phyloP scores from a whole-genome alignment of 1,140 invertebrate species.

The Zaprionus capensis region DNA sequence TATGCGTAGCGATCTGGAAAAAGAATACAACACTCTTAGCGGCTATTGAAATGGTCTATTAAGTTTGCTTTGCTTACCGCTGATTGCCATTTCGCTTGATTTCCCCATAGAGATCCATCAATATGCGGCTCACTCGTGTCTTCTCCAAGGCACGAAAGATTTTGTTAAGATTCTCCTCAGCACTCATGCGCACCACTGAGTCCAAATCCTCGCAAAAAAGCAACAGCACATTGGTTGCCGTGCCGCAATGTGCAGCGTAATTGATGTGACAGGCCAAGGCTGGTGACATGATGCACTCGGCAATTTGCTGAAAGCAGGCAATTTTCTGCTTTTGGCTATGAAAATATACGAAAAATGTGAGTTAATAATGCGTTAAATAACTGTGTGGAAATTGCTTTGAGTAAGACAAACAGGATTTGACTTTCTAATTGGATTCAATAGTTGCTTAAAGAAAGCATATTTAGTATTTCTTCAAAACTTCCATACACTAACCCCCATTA shows the following conservation, averaged over 20 bases:
- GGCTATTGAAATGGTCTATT: neutral
- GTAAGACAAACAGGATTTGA: neutral
- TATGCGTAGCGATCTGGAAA: constrained; percentile 87
- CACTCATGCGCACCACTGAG: constrained; percentile 91
- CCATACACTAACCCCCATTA: too few species aligned
- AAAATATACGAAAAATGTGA: constrained; percentile 42
- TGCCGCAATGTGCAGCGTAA: constrained; percentile 88
- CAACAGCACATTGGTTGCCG: constrained; percentile 90
- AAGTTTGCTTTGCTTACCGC: constrained; percentile 41
- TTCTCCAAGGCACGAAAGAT: constrained; percentile 88
- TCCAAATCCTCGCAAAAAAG: constrained; percentile 90
- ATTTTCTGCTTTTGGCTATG: constrained; percentile 90
- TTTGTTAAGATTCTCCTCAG: constrained; percentile 92
- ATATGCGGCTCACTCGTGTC: constrained; percentile 88
- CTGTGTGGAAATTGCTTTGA: too few species aligned
- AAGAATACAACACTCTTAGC: neutral
- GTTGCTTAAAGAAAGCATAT: too few species aligned
- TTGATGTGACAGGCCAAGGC: constrained; percentile 85
- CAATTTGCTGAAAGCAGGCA: constrained; percentile 87
- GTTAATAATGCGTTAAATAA: neutral
- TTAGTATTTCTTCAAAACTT: too few species aligned
- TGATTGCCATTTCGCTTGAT: constrained; percentile 90
- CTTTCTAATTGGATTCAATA: too few species aligned
- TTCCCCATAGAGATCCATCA: constrained; percentile 92
- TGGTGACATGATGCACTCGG: constrained; percentile 88